These are phyloP conservation scores for Phyllopteryx taeniolatus DNA, from an alignment of 2,113 vertebrate genomes.

Conservation along the genomic window DNA sequence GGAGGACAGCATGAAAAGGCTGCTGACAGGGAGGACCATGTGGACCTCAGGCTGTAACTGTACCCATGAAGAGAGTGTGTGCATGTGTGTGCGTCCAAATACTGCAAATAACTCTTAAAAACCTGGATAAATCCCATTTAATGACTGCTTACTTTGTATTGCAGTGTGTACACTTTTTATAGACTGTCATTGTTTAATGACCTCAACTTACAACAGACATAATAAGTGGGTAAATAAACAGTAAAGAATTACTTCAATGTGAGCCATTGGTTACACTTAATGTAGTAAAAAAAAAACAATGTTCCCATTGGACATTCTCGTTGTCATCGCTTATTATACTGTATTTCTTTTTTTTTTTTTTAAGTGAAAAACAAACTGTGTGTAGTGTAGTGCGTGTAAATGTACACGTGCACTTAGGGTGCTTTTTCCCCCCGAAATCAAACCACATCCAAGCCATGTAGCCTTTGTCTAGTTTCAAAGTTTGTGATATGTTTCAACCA, in stretches of 20 bases:
- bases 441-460: no score
- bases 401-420: no score
- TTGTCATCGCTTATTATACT: no score
- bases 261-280: neutral
- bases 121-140: neutral
- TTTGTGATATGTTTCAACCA: no score
- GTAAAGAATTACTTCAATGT: neutral
- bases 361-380: no score
- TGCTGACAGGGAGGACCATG: neutral
- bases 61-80: neutral
- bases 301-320: no score
- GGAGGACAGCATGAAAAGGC: conserved; percentile 30
- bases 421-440: no score
- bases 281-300: no score
- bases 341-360: no score
- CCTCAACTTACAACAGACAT: neutral
- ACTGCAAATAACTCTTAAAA: neutral
- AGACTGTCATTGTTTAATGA: neutral
- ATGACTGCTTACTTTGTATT: neutral
- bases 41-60: neutral
- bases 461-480: no score
- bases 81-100: neutral
- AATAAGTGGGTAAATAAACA: neutral
- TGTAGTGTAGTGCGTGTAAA: no score
- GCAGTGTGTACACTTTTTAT: neutral